Evolutionary conservation across 2,888 invertebrate genomes (phyloP).

Genomic region (Drosophila sordidula): DNA sequence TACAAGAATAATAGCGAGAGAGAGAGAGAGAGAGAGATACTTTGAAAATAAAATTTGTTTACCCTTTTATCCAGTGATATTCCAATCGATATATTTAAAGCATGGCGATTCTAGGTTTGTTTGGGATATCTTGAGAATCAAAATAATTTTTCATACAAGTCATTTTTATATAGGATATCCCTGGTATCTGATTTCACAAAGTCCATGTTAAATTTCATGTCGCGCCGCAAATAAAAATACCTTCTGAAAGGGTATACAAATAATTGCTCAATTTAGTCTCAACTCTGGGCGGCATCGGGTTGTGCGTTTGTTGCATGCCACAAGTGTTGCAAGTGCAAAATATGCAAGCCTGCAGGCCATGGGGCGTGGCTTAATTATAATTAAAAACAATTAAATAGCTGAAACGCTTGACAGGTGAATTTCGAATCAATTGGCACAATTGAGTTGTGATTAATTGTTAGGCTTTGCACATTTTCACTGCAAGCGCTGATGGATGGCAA

Average conservation of each 20-base stretch:
- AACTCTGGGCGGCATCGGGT: background rate
- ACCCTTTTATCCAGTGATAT: no score
- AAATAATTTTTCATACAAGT: no score
- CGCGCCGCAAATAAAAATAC: background rate
- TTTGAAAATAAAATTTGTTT: no score
- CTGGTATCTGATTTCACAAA: background rate
- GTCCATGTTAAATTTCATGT: background rate
- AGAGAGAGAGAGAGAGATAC: no score
- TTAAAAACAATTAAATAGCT: conserved; percentile 8
- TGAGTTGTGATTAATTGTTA: conserved; percentile 34
- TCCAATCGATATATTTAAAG: no score
- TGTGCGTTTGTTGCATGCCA: background rate
- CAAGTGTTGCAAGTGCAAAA: background rate
- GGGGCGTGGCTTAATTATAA: background rate
- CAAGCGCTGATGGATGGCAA: background rate
- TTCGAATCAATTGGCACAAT: conserved; percentile 15
- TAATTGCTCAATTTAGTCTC: conserved; percentile 54
- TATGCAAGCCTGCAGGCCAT: conserved; percentile 5
- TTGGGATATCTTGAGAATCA: no score
- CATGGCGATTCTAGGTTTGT: no score
- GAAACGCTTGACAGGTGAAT: conserved; percentile 28
- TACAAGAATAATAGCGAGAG: no score
- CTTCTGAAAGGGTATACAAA: conserved; percentile 8
- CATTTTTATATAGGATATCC: no score
- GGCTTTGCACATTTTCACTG: conserved; percentile 62